A percentile compares a stretch with the other conserved stretches of the same genome.
phyloP scores from a whole-genome alignment of 2,113 vertebrate genomes.

The Erythrocercus mccallii region DNA sequence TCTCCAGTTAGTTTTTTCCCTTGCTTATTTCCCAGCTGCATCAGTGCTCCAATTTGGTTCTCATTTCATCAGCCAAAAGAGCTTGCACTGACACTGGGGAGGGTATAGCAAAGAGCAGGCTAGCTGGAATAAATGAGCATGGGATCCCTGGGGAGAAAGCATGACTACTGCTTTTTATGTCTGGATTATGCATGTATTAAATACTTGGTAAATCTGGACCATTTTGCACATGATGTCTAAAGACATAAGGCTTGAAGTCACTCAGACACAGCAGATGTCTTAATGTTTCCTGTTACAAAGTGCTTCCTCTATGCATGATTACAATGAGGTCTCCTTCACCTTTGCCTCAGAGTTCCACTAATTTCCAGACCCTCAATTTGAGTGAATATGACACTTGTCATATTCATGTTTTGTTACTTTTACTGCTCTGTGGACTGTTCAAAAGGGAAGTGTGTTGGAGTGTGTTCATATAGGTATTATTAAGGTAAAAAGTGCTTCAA shows the following conservation, averaged over 20 bases:
- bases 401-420: not conserved
- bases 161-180: not conserved
- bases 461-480: not conserved
- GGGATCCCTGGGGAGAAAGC: not conserved
- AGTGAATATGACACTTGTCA: not conserved
- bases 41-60: not conserved
- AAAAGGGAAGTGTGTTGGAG: not conserved
- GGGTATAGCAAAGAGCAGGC: not conserved
- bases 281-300: not conserved
- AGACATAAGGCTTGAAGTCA: not conserved
- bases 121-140: not conserved
- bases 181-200: not conserved
- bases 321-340: not conserved
- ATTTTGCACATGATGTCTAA: not conserved
- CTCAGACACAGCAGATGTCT: not conserved
- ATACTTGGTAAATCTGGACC: not conserved
- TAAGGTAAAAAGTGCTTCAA: not conserved
- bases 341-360: not conserved
- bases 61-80: not conserved
- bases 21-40: not conserved
- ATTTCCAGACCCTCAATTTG: not conserved
- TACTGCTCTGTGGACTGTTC: not conserved
- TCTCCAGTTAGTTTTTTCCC: not conserved
- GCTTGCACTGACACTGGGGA: not conserved
- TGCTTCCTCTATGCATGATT: accelerated